Evolutionary conservation across 1,140 invertebrate species (phyloP).

Genomic region (Daktulosphaira vitifoliae): DNA sequence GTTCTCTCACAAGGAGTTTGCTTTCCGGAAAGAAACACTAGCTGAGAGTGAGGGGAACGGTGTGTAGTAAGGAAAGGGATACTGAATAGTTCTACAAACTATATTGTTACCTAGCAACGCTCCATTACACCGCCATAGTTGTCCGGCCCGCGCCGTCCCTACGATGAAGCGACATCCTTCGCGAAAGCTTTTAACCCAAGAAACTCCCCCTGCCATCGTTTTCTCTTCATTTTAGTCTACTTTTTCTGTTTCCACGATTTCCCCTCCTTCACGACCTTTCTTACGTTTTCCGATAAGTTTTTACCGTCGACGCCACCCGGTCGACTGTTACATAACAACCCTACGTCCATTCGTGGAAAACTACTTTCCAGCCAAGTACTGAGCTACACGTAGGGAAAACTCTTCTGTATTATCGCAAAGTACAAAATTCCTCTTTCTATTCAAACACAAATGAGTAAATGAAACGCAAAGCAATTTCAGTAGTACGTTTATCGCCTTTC

Average conservation of each 20-base stretch:
- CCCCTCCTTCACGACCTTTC: no score
- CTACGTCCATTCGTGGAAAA: neutral
- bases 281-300: slow-evolving; percentile 31
- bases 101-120: slow-evolving; percentile 40
- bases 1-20: no score
- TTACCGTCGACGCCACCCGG: neutral
- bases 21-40: neutral
- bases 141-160: slow-evolving; percentile 32
- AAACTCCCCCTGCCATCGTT: neutral
- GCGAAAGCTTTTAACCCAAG: slow-evolving; percentile 27
- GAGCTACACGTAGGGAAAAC: neutral
- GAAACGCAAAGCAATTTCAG: no score
- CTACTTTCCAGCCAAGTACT: slow-evolving; percentile 12
- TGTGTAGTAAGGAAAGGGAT: neutral
- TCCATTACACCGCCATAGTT: slow-evolving; percentile 38
- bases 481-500: no score
- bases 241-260: no score
- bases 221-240: no score
- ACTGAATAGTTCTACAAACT: slow-evolving; percentile 33
- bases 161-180: slow-evolving; percentile 15
- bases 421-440: no score
- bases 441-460: no score
- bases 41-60: slow-evolving; percentile 1
- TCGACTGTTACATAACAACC: slow-evolving; percentile 15
- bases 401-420: no score